Evolutionary conservation across 2,888 invertebrate species (phyloP).

Genomic region (Tanypteryx hageni): DNA sequence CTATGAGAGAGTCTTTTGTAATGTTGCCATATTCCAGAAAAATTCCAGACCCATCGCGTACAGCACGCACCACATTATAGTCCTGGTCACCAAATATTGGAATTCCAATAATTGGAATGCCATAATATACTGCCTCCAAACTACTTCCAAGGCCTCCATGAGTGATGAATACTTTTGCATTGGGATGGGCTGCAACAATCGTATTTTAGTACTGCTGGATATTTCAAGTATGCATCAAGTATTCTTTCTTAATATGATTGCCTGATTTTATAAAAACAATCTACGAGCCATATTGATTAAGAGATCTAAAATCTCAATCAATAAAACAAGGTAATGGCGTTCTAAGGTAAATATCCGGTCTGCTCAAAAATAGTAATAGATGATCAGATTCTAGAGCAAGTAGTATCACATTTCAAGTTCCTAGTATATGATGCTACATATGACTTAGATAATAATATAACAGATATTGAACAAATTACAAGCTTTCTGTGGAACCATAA

Average conservation of each 20-base stretch:
- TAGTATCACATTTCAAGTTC: too few species aligned
- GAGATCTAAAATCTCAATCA: too few species aligned
- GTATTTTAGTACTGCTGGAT: neutral
- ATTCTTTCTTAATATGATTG: neutral
- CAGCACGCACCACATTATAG: constrained; percentile 55
- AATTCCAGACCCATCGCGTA: constrained; percentile 66
- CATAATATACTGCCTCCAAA: constrained; percentile 66
- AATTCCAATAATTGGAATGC: constrained; percentile 66
- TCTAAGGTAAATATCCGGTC: too few species aligned
- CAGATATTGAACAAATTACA: too few species aligned
- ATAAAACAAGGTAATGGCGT: too few species aligned
- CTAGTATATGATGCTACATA: too few species aligned
- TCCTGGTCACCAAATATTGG: constrained; percentile 65
- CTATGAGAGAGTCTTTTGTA: constrained; percentile 42
- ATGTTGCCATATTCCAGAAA: constrained; percentile 53
- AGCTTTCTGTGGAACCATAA: too few species aligned
- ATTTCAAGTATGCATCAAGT: neutral
- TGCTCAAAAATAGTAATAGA: too few species aligned
- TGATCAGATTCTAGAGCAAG: too few species aligned
- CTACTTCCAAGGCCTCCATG: constrained; percentile 66
- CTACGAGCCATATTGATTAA: too few species aligned
- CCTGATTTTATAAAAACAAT: too few species aligned
- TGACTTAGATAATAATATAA: too few species aligned
- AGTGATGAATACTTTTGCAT: constrained; percentile 65
- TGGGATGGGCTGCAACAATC: constrained; percentile 64